Conservation (phyloP, 2,888 invertebrate species). For the Callyntrura guangdongensis region DNA sequence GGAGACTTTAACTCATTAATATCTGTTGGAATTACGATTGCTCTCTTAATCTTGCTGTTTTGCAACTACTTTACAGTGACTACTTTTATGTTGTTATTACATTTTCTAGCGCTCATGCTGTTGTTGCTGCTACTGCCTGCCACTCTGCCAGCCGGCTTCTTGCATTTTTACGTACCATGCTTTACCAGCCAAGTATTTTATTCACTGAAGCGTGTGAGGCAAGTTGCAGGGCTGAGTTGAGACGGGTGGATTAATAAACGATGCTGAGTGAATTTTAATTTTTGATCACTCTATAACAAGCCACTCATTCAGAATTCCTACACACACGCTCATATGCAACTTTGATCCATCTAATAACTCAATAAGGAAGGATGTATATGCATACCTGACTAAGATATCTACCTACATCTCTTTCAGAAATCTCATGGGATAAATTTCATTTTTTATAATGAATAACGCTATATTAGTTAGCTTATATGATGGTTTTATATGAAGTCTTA, state of each 20-base stretch:
- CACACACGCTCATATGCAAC: background rate
- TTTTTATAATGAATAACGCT: background rate
- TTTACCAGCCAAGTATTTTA: slow-evolving; percentile 39
- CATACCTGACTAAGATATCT: background rate
- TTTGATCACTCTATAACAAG: slow-evolving; percentile 58
- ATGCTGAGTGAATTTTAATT: slow-evolving; percentile 66
- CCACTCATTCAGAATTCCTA: no score
- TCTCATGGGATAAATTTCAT: background rate
- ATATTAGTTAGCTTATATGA: background rate
- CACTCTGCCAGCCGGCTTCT: background rate
- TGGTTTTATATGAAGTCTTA: slow-evolving; percentile 31
- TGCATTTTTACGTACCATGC: no score
- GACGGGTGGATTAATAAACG: slow-evolving; percentile 35
- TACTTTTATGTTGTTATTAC: slow-evolving; percentile 21
- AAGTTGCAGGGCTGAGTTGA: slow-evolving; percentile 1
- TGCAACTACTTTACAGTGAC: slow-evolving; percentile 1
- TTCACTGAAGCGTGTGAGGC: slow-evolving; percentile 34
- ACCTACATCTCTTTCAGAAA: slow-evolving; percentile 2
- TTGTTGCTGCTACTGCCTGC: background rate
- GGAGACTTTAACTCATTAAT: slow-evolving; percentile 66
- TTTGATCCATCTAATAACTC: slow-evolving; percentile 16
- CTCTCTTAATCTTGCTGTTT: slow-evolving; percentile 60
- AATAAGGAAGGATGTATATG: background rate
- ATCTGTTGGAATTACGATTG: slow-evolving; percentile 69
- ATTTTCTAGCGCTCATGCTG: slow-evolving; percentile 30